A percentile compares a stretch with the other conserved stretches of the same genome.
Conservation (phyloP, 2,888 invertebrate species). For the Athalia rosae region DNA sequence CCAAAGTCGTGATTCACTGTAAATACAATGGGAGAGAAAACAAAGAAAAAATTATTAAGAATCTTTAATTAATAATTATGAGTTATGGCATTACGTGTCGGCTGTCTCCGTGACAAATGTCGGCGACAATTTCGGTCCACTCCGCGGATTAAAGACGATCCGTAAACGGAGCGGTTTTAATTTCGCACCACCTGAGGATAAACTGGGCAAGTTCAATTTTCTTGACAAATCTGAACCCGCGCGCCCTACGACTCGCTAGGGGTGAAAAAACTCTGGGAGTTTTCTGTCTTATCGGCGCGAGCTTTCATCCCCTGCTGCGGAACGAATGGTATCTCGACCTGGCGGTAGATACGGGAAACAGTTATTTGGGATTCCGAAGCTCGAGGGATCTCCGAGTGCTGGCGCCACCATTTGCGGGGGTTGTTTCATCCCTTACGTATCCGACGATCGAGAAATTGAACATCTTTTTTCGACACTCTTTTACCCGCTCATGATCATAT, state of each 20-base stretch:
- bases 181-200: background rate
- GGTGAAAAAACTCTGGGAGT: constrained; percentile 1
- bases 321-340: constrained; percentile 56
- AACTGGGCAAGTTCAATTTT: constrained; percentile 21
- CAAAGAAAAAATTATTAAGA: no score
- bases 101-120: background rate
- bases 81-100: constrained; percentile 16
- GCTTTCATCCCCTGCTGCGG: constrained; percentile 51
- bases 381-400: constrained; percentile 57
- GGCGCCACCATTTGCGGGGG: constrained; percentile 60
- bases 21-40: no score
- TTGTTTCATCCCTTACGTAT: constrained; percentile 47
- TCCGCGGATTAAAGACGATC: background rate
- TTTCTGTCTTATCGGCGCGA: constrained; percentile 46
- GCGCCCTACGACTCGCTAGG: constrained; percentile 53
- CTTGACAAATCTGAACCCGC: background rate
- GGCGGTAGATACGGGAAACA: constrained; percentile 55
- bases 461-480: no score
- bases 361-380: constrained; percentile 57
- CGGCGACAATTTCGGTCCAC: background rate
- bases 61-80: background rate
- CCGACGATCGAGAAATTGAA: background rate
- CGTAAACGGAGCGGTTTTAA: constrained; percentile 2
- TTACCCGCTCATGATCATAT: no score
- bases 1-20: no score